These are phyloP conservation scores for Poeciliopsis prolifica DNA, from an alignment of 2,113 vertebrate genomes.

Conservation along the genomic window DNA sequence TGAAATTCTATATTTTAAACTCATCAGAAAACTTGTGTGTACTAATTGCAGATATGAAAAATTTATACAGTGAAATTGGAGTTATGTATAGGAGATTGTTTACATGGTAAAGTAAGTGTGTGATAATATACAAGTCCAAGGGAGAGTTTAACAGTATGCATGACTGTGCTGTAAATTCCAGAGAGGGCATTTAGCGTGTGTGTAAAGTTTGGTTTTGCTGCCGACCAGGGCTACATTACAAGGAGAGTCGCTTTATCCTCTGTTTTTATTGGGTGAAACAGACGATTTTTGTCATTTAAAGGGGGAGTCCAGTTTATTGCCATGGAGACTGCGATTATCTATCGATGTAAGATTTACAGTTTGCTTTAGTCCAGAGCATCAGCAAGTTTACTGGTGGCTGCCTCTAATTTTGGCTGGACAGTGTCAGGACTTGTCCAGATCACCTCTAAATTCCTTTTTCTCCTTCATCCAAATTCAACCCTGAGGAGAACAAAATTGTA, in stretches of 20 bases:
- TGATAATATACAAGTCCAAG: constrained; percentile 39
- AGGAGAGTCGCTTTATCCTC: constrained; percentile 3
- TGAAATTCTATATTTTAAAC: constrained; percentile 8
- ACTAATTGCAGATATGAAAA: too few relatives aligned
- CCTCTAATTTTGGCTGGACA: constrained; percentile 19
- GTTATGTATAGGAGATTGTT: constrained; percentile 7
- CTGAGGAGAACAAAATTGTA: constrained; percentile 3
- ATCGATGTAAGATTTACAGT: constrained; percentile 43
- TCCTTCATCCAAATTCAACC: constrained; percentile 10
- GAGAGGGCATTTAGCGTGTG: constrained; percentile 47
- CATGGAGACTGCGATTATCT: constrained; percentile 41
- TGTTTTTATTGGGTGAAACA: constrained; percentile 39
- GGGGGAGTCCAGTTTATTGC: constrained; percentile 30
- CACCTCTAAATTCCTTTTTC: constrained; percentile 12
- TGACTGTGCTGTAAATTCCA: constrained; percentile 64
- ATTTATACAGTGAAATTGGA: not conserved
- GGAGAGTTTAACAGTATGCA: constrained; percentile 64
- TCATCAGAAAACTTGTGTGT: not conserved
- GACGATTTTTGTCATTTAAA: constrained; percentile 43
- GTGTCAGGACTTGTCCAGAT: constrained; percentile 30
- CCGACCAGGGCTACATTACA: constrained; percentile 20
- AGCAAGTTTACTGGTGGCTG: constrained; percentile 18
- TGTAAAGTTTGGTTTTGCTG: constrained; percentile 65
- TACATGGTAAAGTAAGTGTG: constrained; percentile 20
- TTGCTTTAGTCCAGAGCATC: constrained; percentile 25